phyloP scores from a whole-genome alignment of 2,888 invertebrate species.

The Drosophila anomalipes region DNA sequence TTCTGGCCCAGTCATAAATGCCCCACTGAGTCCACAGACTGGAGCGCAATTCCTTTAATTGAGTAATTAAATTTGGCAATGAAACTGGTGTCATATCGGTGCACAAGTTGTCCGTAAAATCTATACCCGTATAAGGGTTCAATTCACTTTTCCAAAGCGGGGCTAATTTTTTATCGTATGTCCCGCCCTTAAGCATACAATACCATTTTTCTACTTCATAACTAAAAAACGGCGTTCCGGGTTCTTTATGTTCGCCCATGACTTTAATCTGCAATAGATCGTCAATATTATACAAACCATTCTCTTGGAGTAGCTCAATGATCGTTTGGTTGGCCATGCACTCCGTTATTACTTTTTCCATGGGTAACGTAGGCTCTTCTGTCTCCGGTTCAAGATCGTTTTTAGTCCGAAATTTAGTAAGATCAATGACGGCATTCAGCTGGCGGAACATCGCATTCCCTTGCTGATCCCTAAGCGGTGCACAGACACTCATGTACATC shows the following conservation, averaged over 20 bases:
- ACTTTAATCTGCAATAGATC: constrained; percentile 33
- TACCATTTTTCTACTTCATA: accelerated
- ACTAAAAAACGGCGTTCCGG: constrained; percentile 16
- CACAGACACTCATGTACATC: constrained; percentile 90
- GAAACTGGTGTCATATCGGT: constrained; percentile 40
- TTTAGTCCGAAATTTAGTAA: constrained; percentile 86
- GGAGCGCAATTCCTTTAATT: constrained; percentile 33
- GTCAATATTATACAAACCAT: constrained; percentile 43
- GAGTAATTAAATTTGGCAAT: constrained; percentile 38
- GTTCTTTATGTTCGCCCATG: background rate
- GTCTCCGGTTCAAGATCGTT: constrained; percentile 13
- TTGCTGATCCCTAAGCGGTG: constrained; percentile 89
- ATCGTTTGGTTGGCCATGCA: constrained; percentile 91
- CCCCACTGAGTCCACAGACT: constrained; percentile 54
- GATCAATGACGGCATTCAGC: constrained; percentile 87
- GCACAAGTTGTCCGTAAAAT: constrained; percentile 38
- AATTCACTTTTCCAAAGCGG: background rate
- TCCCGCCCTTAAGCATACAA: too few relatives aligned
- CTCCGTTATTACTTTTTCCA: constrained; percentile 86
- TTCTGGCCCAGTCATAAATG: constrained; percentile 53
- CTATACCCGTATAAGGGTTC: constrained; percentile 28
- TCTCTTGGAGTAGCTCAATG: constrained; percentile 86
- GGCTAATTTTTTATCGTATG: accelerated
- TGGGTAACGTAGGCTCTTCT: constrained; percentile 67
- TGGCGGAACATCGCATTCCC: constrained; percentile 88